A percentile compares a stretch with the other conserved stretches of the same genome.
phyloP scores from a whole-genome alignment of 2,797 vertebrate genomes.

The Molossus alvarezi region DNA sequence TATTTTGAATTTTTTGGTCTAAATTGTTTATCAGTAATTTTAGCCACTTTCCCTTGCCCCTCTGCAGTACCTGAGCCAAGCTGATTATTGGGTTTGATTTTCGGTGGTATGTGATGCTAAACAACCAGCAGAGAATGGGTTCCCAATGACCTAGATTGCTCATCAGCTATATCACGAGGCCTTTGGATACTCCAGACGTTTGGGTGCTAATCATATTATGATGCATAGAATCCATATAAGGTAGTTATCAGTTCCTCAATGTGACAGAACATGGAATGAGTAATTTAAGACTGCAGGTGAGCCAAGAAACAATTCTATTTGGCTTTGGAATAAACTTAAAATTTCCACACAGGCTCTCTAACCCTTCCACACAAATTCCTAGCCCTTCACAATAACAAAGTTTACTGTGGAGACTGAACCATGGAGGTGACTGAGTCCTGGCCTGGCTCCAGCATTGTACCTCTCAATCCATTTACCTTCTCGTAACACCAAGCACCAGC shows the following conservation, averaged over 20 bases:
- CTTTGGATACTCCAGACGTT: neutral
- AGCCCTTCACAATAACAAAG: conserved; percentile 41
- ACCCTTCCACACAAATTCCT: neutral
- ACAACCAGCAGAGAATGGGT: neutral
- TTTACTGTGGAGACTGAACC: neutral
- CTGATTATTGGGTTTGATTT: neutral
- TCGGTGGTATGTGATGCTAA: neutral
- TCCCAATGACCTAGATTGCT: neutral
- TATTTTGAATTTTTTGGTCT: neutral
- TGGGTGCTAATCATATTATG: neutral
- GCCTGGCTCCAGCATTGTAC: neutral
- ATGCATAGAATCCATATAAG: neutral
- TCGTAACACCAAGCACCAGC: neutral
- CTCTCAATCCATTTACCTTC: neutral
- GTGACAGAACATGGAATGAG: neutral
- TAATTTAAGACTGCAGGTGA: neutral
- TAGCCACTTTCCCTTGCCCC: neutral
- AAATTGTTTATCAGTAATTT: neutral
- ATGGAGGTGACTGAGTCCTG: neutral
- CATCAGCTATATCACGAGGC: neutral
- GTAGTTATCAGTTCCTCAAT: neutral
- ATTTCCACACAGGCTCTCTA: neutral
- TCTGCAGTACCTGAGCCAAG: neutral
- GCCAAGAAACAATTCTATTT: neutral
- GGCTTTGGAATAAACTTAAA: conserved; percentile 49